Conservation (phyloP, 2,113 vertebrate species). For the Macrotis lagotis region DNA sequence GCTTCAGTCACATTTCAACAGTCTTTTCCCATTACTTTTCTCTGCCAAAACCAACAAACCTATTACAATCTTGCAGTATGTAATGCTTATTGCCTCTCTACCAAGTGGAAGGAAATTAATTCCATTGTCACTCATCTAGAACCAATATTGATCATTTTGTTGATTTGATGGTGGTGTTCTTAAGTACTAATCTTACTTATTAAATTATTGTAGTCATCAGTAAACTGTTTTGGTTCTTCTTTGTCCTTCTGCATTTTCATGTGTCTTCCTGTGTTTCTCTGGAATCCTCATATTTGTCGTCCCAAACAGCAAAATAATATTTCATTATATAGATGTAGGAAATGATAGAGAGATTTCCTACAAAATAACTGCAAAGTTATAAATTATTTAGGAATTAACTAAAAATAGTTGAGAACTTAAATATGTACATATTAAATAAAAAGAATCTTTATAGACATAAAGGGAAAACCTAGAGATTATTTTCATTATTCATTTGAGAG, state of each 20-base stretch:
- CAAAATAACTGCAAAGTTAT: not conserved
- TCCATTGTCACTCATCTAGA: not conserved
- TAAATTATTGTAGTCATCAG: not conserved
- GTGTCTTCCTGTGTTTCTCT: not conserved
- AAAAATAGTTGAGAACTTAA: not conserved
- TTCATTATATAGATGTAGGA: not conserved
- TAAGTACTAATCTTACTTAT: not conserved
- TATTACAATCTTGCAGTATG: not conserved
- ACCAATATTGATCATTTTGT: not conserved
- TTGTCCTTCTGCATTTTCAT: not conserved
- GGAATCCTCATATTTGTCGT: not conserved
- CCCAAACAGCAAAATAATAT: not conserved
- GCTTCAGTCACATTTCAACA: not conserved
- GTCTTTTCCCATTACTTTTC: not conserved
- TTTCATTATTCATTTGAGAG: not conserved
- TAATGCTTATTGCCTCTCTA: not conserved
- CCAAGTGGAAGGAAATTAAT: not conserved
- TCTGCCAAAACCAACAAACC: not conserved
- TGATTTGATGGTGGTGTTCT: not conserved
- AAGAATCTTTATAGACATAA: not conserved
- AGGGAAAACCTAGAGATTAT: not conserved
- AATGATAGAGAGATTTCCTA: not conserved
- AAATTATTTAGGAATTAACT: not conserved
- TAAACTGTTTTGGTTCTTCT: not conserved
- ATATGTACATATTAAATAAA: not conserved